Evolutionary conservation across 2,113 vertebrate genomes (phyloP), one percentile per base, ranked within the genome.

Genomic region (Pseudopodoces humilis): DNA sequence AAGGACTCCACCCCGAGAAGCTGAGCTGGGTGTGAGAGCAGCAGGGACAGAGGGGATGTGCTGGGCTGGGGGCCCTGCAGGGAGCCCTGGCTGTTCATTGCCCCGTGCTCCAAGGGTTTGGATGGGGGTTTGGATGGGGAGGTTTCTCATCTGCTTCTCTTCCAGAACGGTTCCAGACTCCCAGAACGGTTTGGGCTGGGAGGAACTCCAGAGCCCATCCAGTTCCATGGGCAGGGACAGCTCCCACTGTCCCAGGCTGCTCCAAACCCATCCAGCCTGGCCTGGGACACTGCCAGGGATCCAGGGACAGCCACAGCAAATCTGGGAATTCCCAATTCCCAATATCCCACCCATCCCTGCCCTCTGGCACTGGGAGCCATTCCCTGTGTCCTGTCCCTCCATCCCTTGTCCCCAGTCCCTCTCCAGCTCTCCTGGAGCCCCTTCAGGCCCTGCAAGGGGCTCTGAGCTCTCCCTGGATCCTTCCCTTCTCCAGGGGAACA

Each of bases 31-130:
- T 12, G 60, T 31, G 10, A 13, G 62, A 43, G 37, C 35, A 27
- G 10, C 37, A 3, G 55, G 67, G 31, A 15, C 68, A 9, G 68
- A 6, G 24, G 68, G 67, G 18, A 17, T 0, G 2, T 8, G n/a
- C 24, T 28, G 13, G 77, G 22, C 68, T 28, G 65, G 5, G 50
- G 18, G 1, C 1, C 19, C 22, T 13, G n/a, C 46, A 39, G 60
- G 68, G 4, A 39, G 13, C n/a, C 1, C 39, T 41, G 47, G 5
- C 10, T 27, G 6, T 1, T n/a, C 3, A 3, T 1, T 33, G 11
- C 27, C n/a, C 9, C 2, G 2, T 2, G 64, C 15, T 43, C 64
- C 6, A 3, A 4, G 35, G 30, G 2, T 2, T 8, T 60, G 70
- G 43, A 17, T 37, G 25, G 58, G 49, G 18, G 37, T 10, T 39